phyloP scores from a whole-genome alignment of 2,797 vertebrate genomes.

The Prunella strophiata region DNA sequence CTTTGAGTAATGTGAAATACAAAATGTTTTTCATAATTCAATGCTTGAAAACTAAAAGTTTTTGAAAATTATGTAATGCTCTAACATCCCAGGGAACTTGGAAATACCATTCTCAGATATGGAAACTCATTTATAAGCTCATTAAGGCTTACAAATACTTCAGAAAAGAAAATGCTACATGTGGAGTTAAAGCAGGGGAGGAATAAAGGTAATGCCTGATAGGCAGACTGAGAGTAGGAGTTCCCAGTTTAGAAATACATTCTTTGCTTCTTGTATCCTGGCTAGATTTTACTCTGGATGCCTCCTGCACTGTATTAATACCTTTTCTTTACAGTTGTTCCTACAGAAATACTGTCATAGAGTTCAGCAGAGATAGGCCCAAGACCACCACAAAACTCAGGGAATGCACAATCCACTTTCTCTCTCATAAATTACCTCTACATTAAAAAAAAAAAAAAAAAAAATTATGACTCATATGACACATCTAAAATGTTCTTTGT shows the following conservation, averaged over 20 bases:
- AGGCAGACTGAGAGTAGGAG: neutral
- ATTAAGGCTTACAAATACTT: neutral
- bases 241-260: neutral
- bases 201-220: neutral
- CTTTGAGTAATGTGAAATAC: neutral
- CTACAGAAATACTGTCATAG: neutral
- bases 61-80: neutral
- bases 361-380: neutral
- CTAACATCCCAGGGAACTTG: neutral
- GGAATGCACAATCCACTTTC: neutral
- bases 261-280: neutral
- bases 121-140: neutral
- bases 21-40: neutral
- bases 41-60: neutral
- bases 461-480: neutral
- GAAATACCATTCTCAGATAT: neutral
- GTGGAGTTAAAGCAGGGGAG: neutral
- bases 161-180: neutral
- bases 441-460: neutral
- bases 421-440: neutral
- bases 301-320: neutral
- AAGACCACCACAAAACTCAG: neutral
- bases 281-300: neutral
- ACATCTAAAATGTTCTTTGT: neutral
- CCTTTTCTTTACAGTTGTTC: neutral